Evolutionary conservation across 2,797 vertebrate species (phyloP), one percentile per base, ranked within the genome.

Genomic region (Podarcis lilfordi): DNA sequence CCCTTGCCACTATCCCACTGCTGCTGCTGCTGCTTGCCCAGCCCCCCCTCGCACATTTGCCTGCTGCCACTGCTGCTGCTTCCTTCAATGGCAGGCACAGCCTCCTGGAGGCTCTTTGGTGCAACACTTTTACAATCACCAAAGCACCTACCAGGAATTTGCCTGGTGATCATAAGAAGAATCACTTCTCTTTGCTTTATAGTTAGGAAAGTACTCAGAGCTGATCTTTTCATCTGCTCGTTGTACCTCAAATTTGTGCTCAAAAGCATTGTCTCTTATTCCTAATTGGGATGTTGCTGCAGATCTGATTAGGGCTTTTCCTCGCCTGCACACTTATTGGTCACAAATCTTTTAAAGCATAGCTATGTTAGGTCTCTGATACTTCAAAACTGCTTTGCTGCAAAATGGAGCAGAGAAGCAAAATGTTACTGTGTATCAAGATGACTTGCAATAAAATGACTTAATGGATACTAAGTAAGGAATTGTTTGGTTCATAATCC

Each of bases 221-320:
- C 85, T 93, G 77, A 85, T 88, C 91, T 91, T 86, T 90, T 94
- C 77, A 89, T 93, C 86, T 32, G 2, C 86, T n/a, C 68, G 90
- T 77, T 92, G 94, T 93, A 94, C 76, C 40, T 93, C 82, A 92
- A 81, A 95, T 90, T 64, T 94, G 43, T 92, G 2, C 19, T 23
- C 50, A 55, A 55, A 15, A 55, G 13, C 1, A 3, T 55, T 55
- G 50, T 55, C 50, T 55, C 66, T 91, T 27, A 82, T n/a, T 29
- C 1, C 32, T 86, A 85, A 85, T 91, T 45, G 89, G 80, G 82
- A 88, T 94, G 19, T 7, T 32, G 86, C 55, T 86, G 83, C 86
- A 72, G 66, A 91, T 94, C 40, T 89, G 84, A 94, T 93, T 91
- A 95, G 91, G 84, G 1, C 86, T 69, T 82, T 84, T 91, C 5